phyloP scores from a whole-genome alignment of 2,797 vertebrate genomes.

The Macrochelys suwanniensis region DNA sequence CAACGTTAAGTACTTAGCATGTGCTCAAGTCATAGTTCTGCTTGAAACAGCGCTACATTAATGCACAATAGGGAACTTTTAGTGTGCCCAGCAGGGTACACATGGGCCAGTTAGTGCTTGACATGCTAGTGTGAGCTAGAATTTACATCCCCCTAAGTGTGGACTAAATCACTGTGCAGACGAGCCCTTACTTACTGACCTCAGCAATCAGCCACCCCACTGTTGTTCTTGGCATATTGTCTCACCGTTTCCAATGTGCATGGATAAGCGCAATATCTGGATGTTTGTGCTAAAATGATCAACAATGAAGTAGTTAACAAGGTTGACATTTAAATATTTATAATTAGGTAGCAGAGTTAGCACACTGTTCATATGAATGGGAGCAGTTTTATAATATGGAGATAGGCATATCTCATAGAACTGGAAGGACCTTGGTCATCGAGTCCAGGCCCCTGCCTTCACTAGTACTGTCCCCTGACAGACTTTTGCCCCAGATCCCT shows the following conservation, averaged over 20 bases:
- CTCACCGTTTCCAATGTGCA: neutral
- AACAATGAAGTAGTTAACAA: neutral
- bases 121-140: neutral
- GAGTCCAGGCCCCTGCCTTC: no score
- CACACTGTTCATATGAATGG: neutral
- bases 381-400: neutral
- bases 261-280: neutral
- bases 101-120: neutral
- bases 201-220: neutral
- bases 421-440: no score
- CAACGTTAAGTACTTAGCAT: neutral
- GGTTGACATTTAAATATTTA: neutral
- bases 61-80: neutral
- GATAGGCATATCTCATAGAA: no score
- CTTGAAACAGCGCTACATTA: neutral
- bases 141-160: neutral
- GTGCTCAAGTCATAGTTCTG: neutral
- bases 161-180: neutral
- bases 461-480: no score
- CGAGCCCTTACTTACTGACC: neutral
- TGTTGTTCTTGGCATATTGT: neutral
- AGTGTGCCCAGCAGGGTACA: neutral
- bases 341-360: neutral
- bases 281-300: rapidly evolving
- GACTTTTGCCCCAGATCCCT: no score